Percentiles rank a stretch among this genome's conserved stretches.
Evolutionary conservation across 1,140 invertebrate species (phyloP).

Genomic region (Pseudomyrmex concolor): DNA sequence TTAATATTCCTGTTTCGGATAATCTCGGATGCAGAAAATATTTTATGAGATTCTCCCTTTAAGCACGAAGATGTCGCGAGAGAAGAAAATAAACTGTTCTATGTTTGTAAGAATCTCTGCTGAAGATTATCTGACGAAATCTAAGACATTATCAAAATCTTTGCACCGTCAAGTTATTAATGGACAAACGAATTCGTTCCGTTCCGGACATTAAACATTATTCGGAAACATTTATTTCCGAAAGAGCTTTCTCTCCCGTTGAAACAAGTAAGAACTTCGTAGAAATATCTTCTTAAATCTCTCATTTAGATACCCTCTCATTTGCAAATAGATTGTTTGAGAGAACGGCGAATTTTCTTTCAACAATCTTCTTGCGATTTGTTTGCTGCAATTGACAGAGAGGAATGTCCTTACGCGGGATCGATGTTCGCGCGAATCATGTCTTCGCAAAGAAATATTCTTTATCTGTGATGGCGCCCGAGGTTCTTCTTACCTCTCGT

Average conservation of each 20-base stretch:
- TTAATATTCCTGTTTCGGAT: too few species aligned
- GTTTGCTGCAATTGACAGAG: constrained; percentile 29
- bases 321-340: constrained; percentile 10
- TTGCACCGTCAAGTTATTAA: background rate
- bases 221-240: background rate
- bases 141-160: too few species aligned
- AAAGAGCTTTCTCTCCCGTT: background rate
- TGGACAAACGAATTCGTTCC: background rate
- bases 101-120: too few species aligned
- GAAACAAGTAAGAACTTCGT: background rate
- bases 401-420: constrained; percentile 59
- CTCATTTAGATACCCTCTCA: constrained; percentile 17
- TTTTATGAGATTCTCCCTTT: too few species aligned
- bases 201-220: background rate
- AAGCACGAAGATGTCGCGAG: too few species aligned
- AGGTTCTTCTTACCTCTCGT: constrained; percentile 62
- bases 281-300: background rate
- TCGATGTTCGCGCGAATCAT: constrained; percentile 32
- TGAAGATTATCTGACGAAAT: too few species aligned
- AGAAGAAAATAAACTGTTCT: too few species aligned
- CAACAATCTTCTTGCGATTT: constrained; percentile 41
- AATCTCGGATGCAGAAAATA: too few species aligned
- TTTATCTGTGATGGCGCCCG: constrained; percentile 63
- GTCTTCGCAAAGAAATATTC: constrained; percentile 51
- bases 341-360: background rate